Base-by-base conservation (phyloP, 1,140 invertebrate species). In the Trissolcus basalis region DNA sequence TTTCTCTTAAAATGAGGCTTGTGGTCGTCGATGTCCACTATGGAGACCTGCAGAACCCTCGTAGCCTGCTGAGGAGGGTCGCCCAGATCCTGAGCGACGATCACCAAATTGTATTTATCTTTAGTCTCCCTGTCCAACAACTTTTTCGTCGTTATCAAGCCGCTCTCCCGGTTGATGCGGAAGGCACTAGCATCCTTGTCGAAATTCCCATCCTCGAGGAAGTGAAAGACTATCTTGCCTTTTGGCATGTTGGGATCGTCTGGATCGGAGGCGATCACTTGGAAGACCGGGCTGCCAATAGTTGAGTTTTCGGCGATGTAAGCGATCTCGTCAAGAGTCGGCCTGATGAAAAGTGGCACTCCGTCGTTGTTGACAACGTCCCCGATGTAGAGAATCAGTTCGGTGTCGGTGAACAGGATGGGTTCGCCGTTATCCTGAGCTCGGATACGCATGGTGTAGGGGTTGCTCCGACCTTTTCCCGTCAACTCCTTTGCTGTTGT, bases 291-390 rank as follows among this genome's bases (percentile, higher is more conserved):
- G 1, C 93, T 92, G 0, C 93, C 94, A 14, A 93, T 89, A 0
- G 92, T 91, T 2, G 93, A 92, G 77, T 94, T 94, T 90, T 96
- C 94, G 4, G 91, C 90, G n/a, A 95, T 88, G 74, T 90, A 90
- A 0, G 94, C 91, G 4, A 91, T 84, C 82, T 95, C 93, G n/a
- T 93, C 92, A 0, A 91, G 82, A 4, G 90, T 91, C 0, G 94
- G 94, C 44, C 91, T 87, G 6, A 95, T 91, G 72, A 96, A 95
- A 6, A 91, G 87, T 0, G 95, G 95, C 6, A 95, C 92, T 0
- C 94, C 95, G 82, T 96, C 94, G 80, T 96, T 96, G 58, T 92
- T 92, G 41, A 94, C 94, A 0, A 96, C 93, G 80, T 96, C 94
- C 0, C 94, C 94, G 16, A 96, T 93, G 70, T 92, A 94, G 0